Base-by-base conservation (phyloP, 1,140 invertebrate species). In the Pseudoatta argentina region DNA sequence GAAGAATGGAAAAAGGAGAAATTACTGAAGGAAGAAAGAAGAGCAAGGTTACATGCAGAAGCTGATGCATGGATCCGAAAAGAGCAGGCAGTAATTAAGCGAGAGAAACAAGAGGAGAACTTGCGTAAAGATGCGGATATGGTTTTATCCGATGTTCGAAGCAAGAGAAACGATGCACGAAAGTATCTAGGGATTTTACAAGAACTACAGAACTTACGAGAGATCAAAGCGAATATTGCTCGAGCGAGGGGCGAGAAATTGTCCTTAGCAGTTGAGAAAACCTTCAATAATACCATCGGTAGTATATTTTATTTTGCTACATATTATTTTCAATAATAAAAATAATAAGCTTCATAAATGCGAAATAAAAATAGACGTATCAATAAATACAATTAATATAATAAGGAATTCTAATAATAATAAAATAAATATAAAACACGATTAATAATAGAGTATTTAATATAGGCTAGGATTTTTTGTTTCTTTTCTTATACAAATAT, bases 71-170 rank as follows among this genome's bases (percentile, higher is more conserved):
- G 95, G 96, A 91, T 97, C 95, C 95, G 94, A 96, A 86, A 95
- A 93, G 91, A 96, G 95, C 89, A 97, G 89, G 96, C 97, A 92
- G 94, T 96, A 72, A 96, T 97, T 51, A 95, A 96, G 76, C 96
- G 95, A 87, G 95, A 95, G 66, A 97, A 97, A 94, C 92, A 97
- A 96, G 96, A 97, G 91, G 96, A 97, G 92, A 95, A 96, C 91
- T 95, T 97, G 66, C 96, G 97, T 88, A 95, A 95, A 89, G 95
- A 97, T 92, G 97, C 97, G 0, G 97, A 98, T 92, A 94, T 95
- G 85, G 95, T 97, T 16, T 92, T 98, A 1, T 96, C 96, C 61
- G 97, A 97, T 90, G 97, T 98, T 0, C 94, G 96, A 34, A 95
- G 95, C 66, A 97, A 97, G 92, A 96, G 97, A 91, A 95, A 93